phyloP scores from a whole-genome alignment of 2,113 vertebrate genomes.

The Heterotilapia buettikoferi region DNA sequence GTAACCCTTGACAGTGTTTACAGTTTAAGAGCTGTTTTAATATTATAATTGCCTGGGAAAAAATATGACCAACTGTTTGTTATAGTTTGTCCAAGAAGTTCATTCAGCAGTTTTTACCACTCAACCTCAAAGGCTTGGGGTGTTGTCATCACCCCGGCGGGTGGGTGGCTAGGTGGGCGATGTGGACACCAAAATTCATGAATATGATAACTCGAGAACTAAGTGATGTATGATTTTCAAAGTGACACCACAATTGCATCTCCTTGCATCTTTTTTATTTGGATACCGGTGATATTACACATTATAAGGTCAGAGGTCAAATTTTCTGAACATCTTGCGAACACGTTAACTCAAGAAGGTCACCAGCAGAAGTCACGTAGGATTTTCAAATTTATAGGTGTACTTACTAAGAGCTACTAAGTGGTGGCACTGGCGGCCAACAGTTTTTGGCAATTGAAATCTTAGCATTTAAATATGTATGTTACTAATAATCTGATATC shows the following conservation, averaged over 20 bases:
- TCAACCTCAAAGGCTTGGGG: background rate
- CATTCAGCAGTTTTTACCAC: background rate
- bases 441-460: background rate
- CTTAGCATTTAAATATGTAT: background rate
- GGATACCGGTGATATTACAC: background rate
- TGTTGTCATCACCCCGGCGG: background rate
- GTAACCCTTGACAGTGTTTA: background rate
- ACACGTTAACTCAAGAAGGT: background rate
- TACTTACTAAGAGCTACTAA: background rate
- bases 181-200: background rate
- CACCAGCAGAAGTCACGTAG: background rate
- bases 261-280: background rate
- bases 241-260: background rate
- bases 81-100: background rate
- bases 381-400: background rate
- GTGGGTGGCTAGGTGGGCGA: background rate
- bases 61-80: background rate
- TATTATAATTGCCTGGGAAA: background rate
- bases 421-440: background rate
- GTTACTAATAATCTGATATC: background rate
- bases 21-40: background rate
- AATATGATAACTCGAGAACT: background rate
- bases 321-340: background rate
- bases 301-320: accelerated
- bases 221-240: background rate